Evolutionary conservation across 2,797 vertebrate species (phyloP).

Genomic region (Prunella strophiata): DNA sequence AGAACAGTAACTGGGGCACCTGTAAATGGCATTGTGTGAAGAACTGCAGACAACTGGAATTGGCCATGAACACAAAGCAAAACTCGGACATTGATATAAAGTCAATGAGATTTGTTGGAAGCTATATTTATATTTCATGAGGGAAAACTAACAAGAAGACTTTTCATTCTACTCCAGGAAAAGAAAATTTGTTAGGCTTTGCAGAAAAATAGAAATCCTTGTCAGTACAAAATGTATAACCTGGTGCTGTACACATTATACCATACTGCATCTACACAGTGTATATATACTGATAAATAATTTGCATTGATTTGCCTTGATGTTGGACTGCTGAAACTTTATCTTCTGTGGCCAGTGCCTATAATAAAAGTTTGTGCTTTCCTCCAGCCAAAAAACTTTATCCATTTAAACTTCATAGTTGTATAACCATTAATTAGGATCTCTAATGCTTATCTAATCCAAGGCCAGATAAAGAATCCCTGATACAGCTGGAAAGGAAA

Average conservation of each 20-base stretch:
- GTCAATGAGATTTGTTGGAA: neutral
- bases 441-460: neutral
- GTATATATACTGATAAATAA: neutral
- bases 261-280: neutral
- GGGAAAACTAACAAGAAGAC: neutral
- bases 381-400: neutral
- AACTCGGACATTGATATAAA: neutral
- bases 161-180: neutral
- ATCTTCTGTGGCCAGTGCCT: neutral
- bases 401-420: neutral
- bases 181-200: neutral
- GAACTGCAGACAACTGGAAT: neutral
- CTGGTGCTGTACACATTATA: neutral
- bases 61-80: neutral
- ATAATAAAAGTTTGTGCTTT: neutral
- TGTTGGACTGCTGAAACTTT: neutral
- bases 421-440: neutral
- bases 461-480: neutral
- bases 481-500: slow-evolving; percentile 14
- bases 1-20: neutral
- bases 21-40: neutral
- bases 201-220: neutral
- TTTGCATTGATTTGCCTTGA: neutral
- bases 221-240: neutral
- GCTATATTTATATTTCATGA: neutral